phyloP scores from a whole-genome alignment of 2,888 invertebrate genomes.

The Gymnocheta viridis region DNA sequence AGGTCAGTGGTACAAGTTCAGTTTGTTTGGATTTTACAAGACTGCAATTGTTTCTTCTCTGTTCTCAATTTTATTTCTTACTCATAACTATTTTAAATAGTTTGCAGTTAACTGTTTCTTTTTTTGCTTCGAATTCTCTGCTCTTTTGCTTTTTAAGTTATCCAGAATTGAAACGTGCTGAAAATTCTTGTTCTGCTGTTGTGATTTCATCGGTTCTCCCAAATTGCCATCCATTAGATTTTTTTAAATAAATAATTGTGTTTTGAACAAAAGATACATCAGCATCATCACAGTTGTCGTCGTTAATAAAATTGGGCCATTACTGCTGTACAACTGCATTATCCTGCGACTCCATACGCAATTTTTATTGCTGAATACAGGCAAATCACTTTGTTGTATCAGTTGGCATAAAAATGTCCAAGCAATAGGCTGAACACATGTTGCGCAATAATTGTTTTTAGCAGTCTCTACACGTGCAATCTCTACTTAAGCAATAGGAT shows the following conservation, averaged over 20 bases:
- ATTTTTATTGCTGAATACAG: not conserved
- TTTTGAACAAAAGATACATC: slow-evolving; percentile 16
- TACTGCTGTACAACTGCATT: no score
- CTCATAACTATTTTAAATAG: not conserved
- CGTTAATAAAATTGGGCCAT: slow-evolving; percentile 59
- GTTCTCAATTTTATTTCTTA: slow-evolving; percentile 25
- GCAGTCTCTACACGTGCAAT: not conserved
- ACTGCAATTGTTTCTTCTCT: slow-evolving; percentile 37
- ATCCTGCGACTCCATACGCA: no score
- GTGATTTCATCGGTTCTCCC: not conserved
- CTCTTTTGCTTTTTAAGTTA: slow-evolving; percentile 12
- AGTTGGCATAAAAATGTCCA: not conserved
- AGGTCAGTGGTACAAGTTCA: slow-evolving; percentile 81
- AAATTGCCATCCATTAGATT: not conserved
- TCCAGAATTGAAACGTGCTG: slow-evolving; percentile 17
- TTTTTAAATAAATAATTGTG: slow-evolving; percentile 39
- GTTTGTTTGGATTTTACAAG: slow-evolving; percentile 68
- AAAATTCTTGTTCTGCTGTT: not conserved
- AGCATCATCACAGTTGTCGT: not conserved
- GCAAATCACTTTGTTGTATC: not conserved
- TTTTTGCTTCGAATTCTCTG: not conserved
- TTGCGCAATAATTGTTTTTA: not conserved
- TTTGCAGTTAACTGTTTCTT: slow-evolving; percentile 8
- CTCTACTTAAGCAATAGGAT: not conserved
- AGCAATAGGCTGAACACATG: not conserved